A percentile compares a stretch with the other conserved stretches of the same genome.
Evolutionary conservation across 2,113 vertebrate genomes (phyloP).

Genomic region (Hemiscyllium ocellatum): DNA sequence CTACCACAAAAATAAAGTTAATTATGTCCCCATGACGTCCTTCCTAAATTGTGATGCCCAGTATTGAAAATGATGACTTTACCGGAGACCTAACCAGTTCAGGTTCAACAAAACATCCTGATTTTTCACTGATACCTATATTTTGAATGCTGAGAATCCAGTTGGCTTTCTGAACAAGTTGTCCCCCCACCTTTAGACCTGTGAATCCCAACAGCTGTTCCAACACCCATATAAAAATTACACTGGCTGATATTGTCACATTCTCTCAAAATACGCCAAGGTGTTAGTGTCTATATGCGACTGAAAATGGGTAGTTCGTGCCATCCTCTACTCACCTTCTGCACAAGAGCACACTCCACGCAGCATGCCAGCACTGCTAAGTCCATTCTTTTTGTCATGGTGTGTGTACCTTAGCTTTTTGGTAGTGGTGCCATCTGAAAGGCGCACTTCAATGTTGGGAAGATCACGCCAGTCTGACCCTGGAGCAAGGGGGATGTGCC

Average conservation of each 20-base stretch:
- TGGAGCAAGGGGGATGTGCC: constrained; percentile 83
- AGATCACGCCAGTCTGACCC: constrained; percentile 93
- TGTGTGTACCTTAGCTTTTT: constrained; percentile 80
- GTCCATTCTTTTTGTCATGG: constrained; percentile 77
- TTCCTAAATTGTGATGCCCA: not conserved
- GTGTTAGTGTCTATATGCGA: not conserved
- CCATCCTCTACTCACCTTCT: constrained; percentile 58
- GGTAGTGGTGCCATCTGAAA: constrained; percentile 75
- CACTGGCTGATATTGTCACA: not conserved
- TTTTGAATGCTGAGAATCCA: not conserved
- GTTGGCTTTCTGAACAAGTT: not conserved
- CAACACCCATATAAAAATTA: not conserved
- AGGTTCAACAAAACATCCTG: not conserved
- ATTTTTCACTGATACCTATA: not conserved
- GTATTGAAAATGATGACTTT: not conserved
- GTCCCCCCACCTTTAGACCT: not conserved
- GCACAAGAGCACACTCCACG: constrained; percentile 83
- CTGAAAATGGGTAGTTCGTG: not conserved
- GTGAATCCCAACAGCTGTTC: not conserved
- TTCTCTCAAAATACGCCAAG: too few species aligned
- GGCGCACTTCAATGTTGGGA: constrained; percentile 81
- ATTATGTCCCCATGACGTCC: not conserved
- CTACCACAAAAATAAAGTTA: not conserved
- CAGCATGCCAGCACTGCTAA: constrained; percentile 69
- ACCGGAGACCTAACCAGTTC: not conserved